Percentiles rank a stretch among this genome's conserved stretches.
Evolutionary conservation across 2,113 vertebrate species (phyloP).

Genomic region (Aviceda subcristata): DNA sequence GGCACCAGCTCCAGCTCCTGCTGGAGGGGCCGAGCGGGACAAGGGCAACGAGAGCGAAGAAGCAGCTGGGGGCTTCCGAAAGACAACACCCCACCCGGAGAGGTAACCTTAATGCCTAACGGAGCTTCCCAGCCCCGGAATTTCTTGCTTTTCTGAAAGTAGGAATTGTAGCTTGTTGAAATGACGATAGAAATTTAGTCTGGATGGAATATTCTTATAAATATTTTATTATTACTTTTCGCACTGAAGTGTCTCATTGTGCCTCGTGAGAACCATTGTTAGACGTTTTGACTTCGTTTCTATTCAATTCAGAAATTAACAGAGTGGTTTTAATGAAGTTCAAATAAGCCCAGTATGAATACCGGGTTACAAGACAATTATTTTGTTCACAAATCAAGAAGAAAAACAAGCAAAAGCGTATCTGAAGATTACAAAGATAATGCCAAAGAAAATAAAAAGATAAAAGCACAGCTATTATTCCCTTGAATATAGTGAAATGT

Average conservation of each 20-base stretch:
- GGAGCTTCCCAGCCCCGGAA: neutral
- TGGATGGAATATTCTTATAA: neutral
- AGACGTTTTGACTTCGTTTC: constrained; percentile 47
- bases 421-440: constrained; percentile 32
- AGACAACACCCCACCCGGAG: neutral
- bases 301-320: constrained; percentile 51
- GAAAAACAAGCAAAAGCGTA: neutral
- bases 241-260: neutral
- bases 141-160: neutral
- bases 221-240: constrained; percentile 12
- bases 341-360: constrained; percentile 18
- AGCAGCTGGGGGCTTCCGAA: neutral
- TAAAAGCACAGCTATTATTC: constrained; percentile 17
- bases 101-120: neutral
- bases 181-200: neutral
- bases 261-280: neutral
- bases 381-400: constrained; percentile 58
- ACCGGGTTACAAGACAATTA: constrained; percentile 37
- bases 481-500: constrained; percentile 40
- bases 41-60: neutral
- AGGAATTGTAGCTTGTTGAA: neutral
- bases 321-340: constrained; percentile 41
- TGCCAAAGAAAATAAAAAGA: constrained; percentile 47
- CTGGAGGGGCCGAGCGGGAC: neutral
- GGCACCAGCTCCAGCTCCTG: neutral